Evolutionary conservation across 2,113 vertebrate species (phyloP), one percentile per base, ranked within the genome.

Genomic region (Zapornia atra): DNA sequence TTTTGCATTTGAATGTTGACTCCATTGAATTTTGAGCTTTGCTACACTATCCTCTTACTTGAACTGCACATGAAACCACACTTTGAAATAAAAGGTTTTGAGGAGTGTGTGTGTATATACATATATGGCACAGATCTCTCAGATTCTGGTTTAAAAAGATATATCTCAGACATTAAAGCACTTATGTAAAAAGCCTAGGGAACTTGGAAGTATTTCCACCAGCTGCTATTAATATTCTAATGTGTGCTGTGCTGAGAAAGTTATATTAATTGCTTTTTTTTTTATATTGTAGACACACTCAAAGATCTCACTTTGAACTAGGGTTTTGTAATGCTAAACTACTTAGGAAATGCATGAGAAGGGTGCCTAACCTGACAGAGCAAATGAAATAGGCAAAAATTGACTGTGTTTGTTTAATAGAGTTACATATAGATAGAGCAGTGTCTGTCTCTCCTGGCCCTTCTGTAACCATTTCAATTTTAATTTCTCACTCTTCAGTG

Each of bases 181-280:
- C 18, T 66, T 88, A n/a, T 71, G 51, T 90, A 75, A 90, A 87
- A 95, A 87, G 53, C 28, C 56, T 80, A 25, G 12, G 40, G 48
- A 78, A 51, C 42, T 73, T 75, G 51, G 28, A 91, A 78, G 4
- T 87, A 72, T 75, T 95, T 80, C 40, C 1, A 86, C 54, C 65
- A 87, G 18, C 75, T 92, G 80, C 69, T 93, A 59, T 82, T 88
- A 88, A 68, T 75, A 84, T 71, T 94, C n/a, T 81, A 82, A 86
- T 42, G 19, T 61, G 26, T 26, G 56, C 48, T 84, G 77, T 86
- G 54, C n/a, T 70, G 53, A 61, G 44, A 19, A 91, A 77, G 76
- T 82, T 44, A 5, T 17, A 89, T 89, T 87, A 84, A 91, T 72
- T 60, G 46, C n/a, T 75, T 82, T 82, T 46, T 42, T 44, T 82